Base-by-base conservation (phyloP, 2,888 invertebrate species). In the Geophilus truncorum region DNA sequence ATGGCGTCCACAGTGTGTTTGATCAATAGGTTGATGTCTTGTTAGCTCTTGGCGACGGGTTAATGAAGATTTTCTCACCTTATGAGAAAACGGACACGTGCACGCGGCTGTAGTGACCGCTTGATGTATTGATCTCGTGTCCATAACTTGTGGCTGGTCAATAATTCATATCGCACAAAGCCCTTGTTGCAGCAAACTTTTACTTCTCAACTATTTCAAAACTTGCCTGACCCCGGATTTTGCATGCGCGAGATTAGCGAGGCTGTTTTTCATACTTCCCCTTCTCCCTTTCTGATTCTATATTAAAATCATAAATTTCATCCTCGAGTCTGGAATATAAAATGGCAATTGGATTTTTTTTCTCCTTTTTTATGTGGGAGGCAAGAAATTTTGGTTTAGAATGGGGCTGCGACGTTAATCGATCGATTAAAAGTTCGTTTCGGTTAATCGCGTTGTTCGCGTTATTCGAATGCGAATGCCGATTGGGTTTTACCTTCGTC, bases 271-370 rank as follows among this genome's bases (percentile, higher is more conserved):
- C 70, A 70, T 70, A 70, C 25, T 28, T 28, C 70, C 51, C 51
- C 40, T 40, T 40, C 6, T 51, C 51, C 51, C 51, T 51, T 51
- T 70, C 70, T 28, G 70, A 70, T 70, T 70, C 70, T 70, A 70
- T 70, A 70, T 70, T 70, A 70, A 70, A 70, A 70, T 70, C 70
- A 70, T 70, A 70, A 70, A 70, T 70, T 70, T 70, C 70, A 70
- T 70, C 25, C 28, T 28, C 70, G 25, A 70, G 70, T 70, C 28
- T 70, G 70, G 70, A 70, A 28, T 28, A 28, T 9, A 70, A 28
- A 70, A 70, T 5, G 70, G 70, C 70, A 70, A 70, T 70, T 9
- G 28, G n/a, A 70, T 70, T 70, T 70, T 70, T 70, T 70, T 70
- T 70, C 18, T 7, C 18, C 1, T 70, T 70, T 70, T 15, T 28